phyloP scores from a whole-genome alignment of 1,140 invertebrate species.

The Lysiphlebus fabarum region DNA sequence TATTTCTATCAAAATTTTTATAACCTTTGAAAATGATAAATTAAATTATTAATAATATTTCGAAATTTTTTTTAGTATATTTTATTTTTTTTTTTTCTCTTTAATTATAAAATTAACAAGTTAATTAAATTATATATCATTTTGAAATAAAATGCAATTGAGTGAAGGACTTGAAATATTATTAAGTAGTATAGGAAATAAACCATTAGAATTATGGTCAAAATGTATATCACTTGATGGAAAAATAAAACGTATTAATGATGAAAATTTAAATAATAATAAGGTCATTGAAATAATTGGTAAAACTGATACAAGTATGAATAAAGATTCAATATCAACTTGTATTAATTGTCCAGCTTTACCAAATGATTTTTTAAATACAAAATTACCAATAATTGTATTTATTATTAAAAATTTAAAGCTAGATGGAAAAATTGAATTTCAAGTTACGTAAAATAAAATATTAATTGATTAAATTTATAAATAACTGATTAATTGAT shows the following conservation, averaged over 20 bases:
- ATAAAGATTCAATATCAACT: constrained; percentile 25
- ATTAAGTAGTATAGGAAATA: constrained; percentile 31
- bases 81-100: too few species aligned
- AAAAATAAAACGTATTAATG: constrained; percentile 28
- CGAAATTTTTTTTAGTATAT: not conserved
- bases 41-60: too few species aligned
- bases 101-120: not conserved
- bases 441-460: constrained; percentile 32
- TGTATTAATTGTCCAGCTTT: constrained; percentile 29
- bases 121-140: not conserved
- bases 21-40: too few species aligned
- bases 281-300: constrained; percentile 32
- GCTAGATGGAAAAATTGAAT: constrained; percentile 26
- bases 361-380: constrained; percentile 23
- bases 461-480: not conserved
- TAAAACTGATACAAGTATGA: constrained; percentile 20
- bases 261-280: constrained; percentile 29
- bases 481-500: not conserved
- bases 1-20: too few species aligned
- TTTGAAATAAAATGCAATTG: constrained; percentile 1
- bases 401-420: constrained; percentile 30
- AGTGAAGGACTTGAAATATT: constrained; percentile 28
- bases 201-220: constrained; percentile 32
- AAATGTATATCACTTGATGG: constrained; percentile 32
- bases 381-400: constrained; percentile 29